Evolutionary conservation across 2,888 invertebrate genomes (phyloP), one percentile per base, ranked within the genome.

Genomic region (Xanthorhoe spadicearia): DNA sequence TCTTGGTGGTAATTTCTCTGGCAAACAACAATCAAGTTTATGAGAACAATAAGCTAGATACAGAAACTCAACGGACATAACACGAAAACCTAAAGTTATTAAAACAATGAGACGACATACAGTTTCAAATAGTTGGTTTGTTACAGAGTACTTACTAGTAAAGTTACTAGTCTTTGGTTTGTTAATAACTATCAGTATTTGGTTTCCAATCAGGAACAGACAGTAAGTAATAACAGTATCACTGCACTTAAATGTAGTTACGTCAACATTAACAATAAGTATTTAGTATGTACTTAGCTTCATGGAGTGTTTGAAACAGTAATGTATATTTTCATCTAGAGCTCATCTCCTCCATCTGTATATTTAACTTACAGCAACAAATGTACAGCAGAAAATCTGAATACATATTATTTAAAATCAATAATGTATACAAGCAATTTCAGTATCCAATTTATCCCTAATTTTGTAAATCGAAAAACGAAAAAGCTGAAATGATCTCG

Each of bases 1-100:
- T 13, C 49, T 49, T 48, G n/a, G 13, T 23, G n/a, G 8, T 23
- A 48, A 56, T 48, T 48, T 56, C 2, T 13, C 49, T 50, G n/a
- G 19, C n/a, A 48, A 38, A 56, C 23, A 51, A 50, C 35, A 50
- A 55, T 35, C 8, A 62, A 61, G 49, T 55, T 55, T 56, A 46
- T 48, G 28, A 48, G 15, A 52, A 51, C 63, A 50, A 35, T 51
- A 17, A 17, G 17, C 32, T 56, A 62, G 55, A 19, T 28, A 49
- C 35, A 38, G 50, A 43, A 55, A 43, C 38, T 43, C 48, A 51
- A 56, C 49, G 46, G 57, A 57, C 43, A 52, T 57, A 35, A 46
- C 28, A 43, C 38, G 13, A 43, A 43, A 18, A 18, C 43, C 13
- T 46, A 2, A 57, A 63, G 51, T 63, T 57, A 51, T 8, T 46